Percentiles rank a stretch among this genome's conserved stretches.
Evolutionary conservation across 1,140 invertebrate species (phyloP).

Genomic region (Lasioglossum albipes): DNA sequence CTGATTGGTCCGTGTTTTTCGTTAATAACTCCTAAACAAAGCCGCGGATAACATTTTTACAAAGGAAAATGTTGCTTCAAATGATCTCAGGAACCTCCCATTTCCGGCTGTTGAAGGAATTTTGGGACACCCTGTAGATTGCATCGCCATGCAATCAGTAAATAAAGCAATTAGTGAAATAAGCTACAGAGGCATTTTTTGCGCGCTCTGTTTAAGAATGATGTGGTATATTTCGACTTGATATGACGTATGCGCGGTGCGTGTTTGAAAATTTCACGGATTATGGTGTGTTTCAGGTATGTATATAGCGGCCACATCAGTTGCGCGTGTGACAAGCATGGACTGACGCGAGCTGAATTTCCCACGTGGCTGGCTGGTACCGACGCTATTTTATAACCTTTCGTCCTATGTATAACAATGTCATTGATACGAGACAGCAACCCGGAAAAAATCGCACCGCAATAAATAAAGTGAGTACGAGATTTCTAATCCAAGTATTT

Average conservation of each 20-base stretch:
- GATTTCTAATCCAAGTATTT: neutral
- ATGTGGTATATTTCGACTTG: neutral
- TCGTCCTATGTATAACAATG: slow-evolving; percentile 28
- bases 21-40: no score
- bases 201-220: no score
- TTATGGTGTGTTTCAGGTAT: slow-evolving; percentile 28
- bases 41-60: no score
- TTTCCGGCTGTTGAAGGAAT: no score
- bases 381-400: slow-evolving; percentile 30
- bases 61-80: no score
- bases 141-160: no score
- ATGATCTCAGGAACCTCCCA: no score
- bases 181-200: no score
- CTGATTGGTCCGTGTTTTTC: no score
- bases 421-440: slow-evolving; percentile 5
- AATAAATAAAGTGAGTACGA: neutral
- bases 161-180: no score
- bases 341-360: slow-evolving; percentile 41
- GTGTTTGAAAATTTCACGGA: slow-evolving; percentile 30
- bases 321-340: slow-evolving; percentile 20
- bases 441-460: neutral
- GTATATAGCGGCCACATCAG: neutral
- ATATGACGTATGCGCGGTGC: no score
- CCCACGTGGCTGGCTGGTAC: slow-evolving; percentile 22
- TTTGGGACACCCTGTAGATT: no score